Evolutionary conservation across 2,113 vertebrate genomes (phyloP).

Genomic region (Cephalopholis sonnerati): DNA sequence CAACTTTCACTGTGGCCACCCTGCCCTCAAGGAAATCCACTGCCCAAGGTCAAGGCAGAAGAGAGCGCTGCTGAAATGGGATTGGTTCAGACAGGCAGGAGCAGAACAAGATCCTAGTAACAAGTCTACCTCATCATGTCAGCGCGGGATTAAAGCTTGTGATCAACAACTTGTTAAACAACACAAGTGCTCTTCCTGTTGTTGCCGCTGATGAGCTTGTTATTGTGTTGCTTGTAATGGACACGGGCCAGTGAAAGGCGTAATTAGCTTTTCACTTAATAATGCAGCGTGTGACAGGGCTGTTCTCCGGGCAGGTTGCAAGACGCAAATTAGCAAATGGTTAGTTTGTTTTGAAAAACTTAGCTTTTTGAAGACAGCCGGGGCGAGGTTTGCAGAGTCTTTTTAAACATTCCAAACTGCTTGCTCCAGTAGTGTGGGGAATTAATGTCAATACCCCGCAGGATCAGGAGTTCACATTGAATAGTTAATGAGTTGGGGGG

Average conservation of each 20-base stretch:
- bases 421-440: slow-evolving; percentile 71
- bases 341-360: slow-evolving; percentile 73
- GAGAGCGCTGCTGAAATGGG: slow-evolving; percentile 53
- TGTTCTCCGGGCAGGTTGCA: slow-evolving; percentile 58
- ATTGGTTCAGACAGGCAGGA: slow-evolving; percentile 79
- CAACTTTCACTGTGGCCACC: slow-evolving; percentile 67
- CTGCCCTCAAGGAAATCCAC: slow-evolving; percentile 78
- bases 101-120: slow-evolving; percentile 82
- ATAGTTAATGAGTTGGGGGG: slow-evolving; percentile 80
- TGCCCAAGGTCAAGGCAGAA: slow-evolving; percentile 80
- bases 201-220: slow-evolving; percentile 66
- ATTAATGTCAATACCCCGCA: slow-evolving; percentile 83
- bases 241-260: slow-evolving; percentile 60
- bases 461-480: slow-evolving; percentile 77
- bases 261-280: slow-evolving; percentile 69
- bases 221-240: slow-evolving; percentile 67
- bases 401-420: slow-evolving; percentile 73
- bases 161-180: slow-evolving; percentile 79
- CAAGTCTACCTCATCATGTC: slow-evolving; percentile 77
- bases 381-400: slow-evolving; percentile 24
- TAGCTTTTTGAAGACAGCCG: slow-evolving; percentile 51
- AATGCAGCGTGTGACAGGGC: slow-evolving; percentile 56
- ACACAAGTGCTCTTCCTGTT: slow-evolving; percentile 68
- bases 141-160: slow-evolving; percentile 72
- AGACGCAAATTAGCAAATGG: slow-evolving; percentile 67